Evolutionary conservation across 2,113 vertebrate species (phyloP).

Genomic region (Cebus imitator): DNA sequence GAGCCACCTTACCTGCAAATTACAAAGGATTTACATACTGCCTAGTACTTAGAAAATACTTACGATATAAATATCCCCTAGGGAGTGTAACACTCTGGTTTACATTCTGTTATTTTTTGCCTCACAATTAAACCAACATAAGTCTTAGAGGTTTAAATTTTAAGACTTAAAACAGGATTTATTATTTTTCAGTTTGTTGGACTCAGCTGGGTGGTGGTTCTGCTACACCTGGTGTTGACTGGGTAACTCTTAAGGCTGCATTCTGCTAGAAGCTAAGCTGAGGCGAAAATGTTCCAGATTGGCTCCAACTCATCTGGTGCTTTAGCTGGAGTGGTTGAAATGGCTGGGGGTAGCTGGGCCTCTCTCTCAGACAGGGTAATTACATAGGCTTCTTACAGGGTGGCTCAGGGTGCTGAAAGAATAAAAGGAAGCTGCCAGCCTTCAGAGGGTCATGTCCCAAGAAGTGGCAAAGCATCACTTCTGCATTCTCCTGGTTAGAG

Average conservation of each 20-base stretch:
- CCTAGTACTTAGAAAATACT: conserved; percentile 19
- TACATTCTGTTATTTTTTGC: conserved; percentile 16
- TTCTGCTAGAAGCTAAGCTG: background rate
- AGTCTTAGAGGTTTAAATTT: background rate
- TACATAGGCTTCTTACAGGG: background rate
- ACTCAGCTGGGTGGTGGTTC: background rate
- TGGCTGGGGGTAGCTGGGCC: background rate
- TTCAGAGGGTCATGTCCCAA: background rate
- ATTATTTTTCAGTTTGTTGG: background rate
- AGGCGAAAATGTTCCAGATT: background rate
- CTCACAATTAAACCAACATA: background rate
- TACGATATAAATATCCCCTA: background rate
- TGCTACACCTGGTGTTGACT: background rate
- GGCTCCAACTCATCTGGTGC: background rate
- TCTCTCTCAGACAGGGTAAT: background rate
- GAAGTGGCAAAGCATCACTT: background rate
- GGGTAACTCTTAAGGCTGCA: background rate
- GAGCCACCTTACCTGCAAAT: background rate
- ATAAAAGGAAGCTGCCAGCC: background rate
- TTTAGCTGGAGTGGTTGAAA: background rate
- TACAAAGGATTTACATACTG: background rate
- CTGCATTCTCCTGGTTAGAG: background rate
- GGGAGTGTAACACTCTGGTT: background rate
- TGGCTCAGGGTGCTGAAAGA: background rate
- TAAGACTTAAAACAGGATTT: background rate